Percentiles rank a stretch among this genome's conserved stretches.
Evolutionary conservation across 2,113 vertebrate species (phyloP).

Genomic region (Ia io): DNA sequence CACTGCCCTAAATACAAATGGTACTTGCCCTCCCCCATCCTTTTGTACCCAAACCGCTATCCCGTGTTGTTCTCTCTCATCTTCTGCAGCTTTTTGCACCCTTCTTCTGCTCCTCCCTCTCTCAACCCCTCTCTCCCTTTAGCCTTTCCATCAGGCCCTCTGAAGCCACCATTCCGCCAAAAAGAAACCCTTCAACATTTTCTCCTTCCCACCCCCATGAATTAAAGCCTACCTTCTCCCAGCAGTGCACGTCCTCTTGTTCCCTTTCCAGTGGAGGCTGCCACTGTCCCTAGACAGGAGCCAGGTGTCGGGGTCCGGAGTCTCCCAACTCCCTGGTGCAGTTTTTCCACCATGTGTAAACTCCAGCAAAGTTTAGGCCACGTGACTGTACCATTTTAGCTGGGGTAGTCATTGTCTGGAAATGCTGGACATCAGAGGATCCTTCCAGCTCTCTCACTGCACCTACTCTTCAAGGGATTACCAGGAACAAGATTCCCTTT

Average conservation of each 20-base stretch:
- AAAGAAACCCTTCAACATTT: not conserved
- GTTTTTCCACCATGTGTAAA: not conserved
- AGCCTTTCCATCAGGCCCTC: not conserved
- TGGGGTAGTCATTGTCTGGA: not conserved
- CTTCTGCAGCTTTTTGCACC: not conserved
- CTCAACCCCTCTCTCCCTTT: not conserved
- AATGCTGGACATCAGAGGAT: too few relatives aligned
- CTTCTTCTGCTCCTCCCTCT: not conserved
- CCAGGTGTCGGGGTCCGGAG: not conserved
- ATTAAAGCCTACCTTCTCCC: not conserved
- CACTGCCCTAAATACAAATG: not conserved
- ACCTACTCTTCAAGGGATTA: not conserved
- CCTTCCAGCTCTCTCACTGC: not conserved
- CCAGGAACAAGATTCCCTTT: not conserved
- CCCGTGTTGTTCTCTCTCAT: not conserved
- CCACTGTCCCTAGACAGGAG: not conserved
- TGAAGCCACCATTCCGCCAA: not conserved
- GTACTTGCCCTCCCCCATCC: not conserved
- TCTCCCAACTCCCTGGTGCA: not conserved
- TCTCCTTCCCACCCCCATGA: not conserved
- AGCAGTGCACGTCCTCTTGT: fast-evolving
- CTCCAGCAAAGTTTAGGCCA: not conserved
- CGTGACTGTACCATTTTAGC: not conserved
- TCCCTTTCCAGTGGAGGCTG: not conserved
- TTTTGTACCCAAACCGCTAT: not conserved